Percentiles rank a stretch among this genome's conserved stretches.
Evolutionary conservation across 2,888 invertebrate species (phyloP).

Genomic region (Mythimna albipuncta): DNA sequence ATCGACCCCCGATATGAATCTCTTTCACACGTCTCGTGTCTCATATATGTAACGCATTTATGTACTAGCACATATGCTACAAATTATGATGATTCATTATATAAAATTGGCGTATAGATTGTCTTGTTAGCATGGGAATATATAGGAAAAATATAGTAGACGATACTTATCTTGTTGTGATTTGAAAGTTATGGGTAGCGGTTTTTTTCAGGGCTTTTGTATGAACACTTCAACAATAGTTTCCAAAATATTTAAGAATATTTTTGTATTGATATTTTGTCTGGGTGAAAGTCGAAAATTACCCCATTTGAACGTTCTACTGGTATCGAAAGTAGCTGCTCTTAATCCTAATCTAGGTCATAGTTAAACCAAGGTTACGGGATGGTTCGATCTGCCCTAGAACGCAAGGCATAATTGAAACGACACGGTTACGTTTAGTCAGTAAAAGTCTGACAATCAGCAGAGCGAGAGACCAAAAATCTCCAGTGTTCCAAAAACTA

Average conservation of each 20-base stretch:
- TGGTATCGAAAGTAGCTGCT: no score
- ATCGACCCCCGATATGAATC: conserved; percentile 69
- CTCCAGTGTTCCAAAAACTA: no score
- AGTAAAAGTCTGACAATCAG: no score
- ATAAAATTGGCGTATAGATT: conserved; percentile 37
- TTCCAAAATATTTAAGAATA: not conserved
- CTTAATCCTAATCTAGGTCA: no score
- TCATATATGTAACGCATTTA: conserved; percentile 51
- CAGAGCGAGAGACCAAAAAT: no score
- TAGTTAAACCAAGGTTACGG: no score
- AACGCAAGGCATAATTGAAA: no score
- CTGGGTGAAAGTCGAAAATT: no score
- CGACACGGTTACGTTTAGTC: no score
- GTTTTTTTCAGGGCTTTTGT: not conserved
- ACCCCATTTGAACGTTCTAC: no score
- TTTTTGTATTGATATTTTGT: not conserved
- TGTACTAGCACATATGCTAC: conserved; percentile 25
- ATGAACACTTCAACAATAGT: not conserved
- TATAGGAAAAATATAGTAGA: conserved; percentile 4
- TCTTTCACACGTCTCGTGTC: conserved; percentile 70
- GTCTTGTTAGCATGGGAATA: conserved; percentile 47
- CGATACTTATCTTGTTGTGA: conserved; percentile 1
- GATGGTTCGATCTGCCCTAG: no score
- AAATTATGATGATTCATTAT: conserved; percentile 51
- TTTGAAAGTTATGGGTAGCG: conserved; percentile 8